These are phyloP conservation scores for Puntigrus tetrazona DNA, from an alignment of 2,113 vertebrate species.

Conservation along the genomic window DNA sequence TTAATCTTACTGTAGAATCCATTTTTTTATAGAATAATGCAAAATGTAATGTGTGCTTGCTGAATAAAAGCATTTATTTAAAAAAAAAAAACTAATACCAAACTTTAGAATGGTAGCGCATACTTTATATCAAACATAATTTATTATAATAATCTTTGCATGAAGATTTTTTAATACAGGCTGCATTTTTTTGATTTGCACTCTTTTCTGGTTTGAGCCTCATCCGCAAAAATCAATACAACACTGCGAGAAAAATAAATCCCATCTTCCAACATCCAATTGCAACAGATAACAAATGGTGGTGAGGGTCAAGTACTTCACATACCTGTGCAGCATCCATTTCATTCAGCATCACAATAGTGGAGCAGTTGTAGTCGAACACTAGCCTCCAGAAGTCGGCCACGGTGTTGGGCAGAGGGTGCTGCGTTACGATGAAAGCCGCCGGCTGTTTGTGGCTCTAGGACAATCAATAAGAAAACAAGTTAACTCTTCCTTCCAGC, in stretches of 20 bases:
- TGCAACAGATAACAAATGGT: neutral
- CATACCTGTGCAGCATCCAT: slow-evolving; percentile 94
- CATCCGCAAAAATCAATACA: neutral
- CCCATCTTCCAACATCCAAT: neutral
- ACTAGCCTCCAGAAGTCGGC: slow-evolving; percentile 98
- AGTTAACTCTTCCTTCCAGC: slow-evolving; percentile 19
- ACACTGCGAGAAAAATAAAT: neutral
- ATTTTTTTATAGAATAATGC: neutral
- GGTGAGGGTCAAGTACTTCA: neutral
- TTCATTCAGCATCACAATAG: slow-evolving; percentile 97
- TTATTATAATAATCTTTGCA: neutral
- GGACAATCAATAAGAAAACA: slow-evolving; percentile 37
- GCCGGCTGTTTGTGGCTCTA: slow-evolving; percentile 99
- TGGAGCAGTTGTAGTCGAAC: slow-evolving; percentile 98
- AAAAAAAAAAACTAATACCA: neutral
- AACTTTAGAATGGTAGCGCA: neutral
- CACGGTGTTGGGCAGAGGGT: slow-evolving; percentile 94
- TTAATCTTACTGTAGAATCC: neutral
- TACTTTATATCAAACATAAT: neutral
- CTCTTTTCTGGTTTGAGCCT: neutral
- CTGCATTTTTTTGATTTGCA: neutral
- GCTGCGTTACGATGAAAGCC: slow-evolving; percentile 97
- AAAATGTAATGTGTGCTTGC: neutral
- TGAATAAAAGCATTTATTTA: neutral
- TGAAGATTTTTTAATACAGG: neutral